phyloP scores from a whole-genome alignment of 2,113 vertebrate species.

The Mustela lutreola region DNA sequence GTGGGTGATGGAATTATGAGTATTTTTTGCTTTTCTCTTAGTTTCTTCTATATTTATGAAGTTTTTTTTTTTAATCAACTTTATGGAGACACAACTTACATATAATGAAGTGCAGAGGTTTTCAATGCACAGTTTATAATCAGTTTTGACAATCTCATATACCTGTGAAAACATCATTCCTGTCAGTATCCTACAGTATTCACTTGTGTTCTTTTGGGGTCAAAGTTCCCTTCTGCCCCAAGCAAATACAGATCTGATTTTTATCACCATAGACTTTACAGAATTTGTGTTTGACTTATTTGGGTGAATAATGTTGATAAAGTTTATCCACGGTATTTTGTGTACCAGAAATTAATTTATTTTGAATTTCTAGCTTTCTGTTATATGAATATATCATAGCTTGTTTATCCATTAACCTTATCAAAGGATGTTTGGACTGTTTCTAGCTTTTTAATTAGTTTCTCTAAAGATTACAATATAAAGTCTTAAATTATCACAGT shows the following conservation, averaged over 20 bases:
- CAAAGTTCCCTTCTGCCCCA: background rate
- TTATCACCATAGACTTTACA: background rate
- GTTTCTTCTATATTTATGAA: background rate
- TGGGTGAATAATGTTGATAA: background rate
- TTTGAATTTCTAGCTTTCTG: background rate
- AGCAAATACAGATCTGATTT: background rate
- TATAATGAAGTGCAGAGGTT: background rate
- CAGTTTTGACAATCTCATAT: background rate
- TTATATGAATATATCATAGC: background rate
- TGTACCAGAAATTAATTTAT: background rate
- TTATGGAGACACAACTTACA: background rate
- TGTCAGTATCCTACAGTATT: background rate
- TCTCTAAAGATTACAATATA: background rate
- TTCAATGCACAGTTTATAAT: background rate
- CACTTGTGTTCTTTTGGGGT: background rate
- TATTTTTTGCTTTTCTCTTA: background rate
- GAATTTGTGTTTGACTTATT: background rate
- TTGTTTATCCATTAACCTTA: background rate
- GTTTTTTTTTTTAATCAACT: background rate
- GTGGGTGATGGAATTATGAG: background rate
- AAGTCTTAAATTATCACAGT: conserved; percentile 24
- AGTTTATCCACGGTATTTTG: background rate
- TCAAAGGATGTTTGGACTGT: background rate
- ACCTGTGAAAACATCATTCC: background rate
- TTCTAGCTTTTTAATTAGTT: background rate